phyloP scores from a whole-genome alignment of 2,113 vertebrate genomes.

The Elachura formosa region DNA sequence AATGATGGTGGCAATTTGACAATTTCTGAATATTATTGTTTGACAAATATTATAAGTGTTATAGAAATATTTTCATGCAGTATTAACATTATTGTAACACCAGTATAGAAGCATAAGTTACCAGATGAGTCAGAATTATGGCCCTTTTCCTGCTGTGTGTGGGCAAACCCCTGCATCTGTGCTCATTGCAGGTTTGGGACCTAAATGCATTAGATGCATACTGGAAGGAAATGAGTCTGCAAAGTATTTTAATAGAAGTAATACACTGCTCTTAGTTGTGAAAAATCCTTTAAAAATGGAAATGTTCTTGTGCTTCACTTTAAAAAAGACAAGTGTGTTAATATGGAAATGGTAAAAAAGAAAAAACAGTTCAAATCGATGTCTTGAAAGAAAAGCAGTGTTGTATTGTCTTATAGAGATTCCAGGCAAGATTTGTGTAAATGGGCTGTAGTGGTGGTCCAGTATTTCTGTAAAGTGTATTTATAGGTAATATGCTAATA shows the following conservation, averaged over 20 bases:
- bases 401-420: neutral
- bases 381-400: neutral
- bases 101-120: conserved; percentile 65
- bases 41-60: conserved; percentile 55
- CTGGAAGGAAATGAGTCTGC: neutral
- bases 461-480: neutral
- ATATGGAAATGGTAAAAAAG: neutral
- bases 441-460: neutral
- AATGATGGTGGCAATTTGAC: conserved; percentile 46
- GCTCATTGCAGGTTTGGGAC: conserved; percentile 58
- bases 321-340: neutral
- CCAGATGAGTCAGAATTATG: conserved; percentile 65
- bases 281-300: neutral
- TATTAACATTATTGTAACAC: conserved; percentile 62
- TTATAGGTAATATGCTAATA: neutral
- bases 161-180: conserved; percentile 60
- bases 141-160: conserved; percentile 61
- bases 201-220: neutral
- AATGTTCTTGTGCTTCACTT: neutral
- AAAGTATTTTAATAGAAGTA: neutral
- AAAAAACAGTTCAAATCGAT: neutral
- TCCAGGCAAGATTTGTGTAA: neutral
- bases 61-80: conserved; percentile 64
- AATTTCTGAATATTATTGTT: conserved; percentile 43
- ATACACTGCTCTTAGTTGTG: neutral